Percentiles rank a stretch among this genome's conserved stretches.
phyloP scores from a whole-genome alignment of 2,113 vertebrate genomes.

The Gila orcuttii region DNA sequence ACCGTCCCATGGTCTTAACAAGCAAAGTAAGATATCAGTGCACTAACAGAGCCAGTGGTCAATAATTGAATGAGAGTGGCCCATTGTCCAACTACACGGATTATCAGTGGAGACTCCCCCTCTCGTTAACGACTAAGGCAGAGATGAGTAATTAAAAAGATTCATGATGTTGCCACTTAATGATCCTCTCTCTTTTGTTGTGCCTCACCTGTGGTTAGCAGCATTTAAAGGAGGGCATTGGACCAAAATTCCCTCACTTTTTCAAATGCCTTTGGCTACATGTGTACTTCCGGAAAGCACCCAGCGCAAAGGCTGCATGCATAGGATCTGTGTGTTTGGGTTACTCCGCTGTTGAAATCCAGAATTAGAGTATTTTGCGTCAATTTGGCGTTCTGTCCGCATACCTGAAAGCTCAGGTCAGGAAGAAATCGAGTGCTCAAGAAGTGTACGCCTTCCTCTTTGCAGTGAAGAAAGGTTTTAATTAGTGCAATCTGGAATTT shows the following conservation, averaged over 20 bases:
- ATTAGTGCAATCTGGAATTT: slow-evolving; percentile 66
- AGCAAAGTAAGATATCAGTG: slow-evolving; percentile 63
- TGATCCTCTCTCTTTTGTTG: slow-evolving; percentile 67
- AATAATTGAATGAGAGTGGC: slow-evolving; percentile 77
- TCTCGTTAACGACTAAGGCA: slow-evolving; percentile 68
- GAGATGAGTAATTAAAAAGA: slow-evolving; percentile 72
- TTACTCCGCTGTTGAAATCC: slow-evolving; percentile 52
- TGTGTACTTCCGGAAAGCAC: not conserved
- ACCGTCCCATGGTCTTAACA: slow-evolving; percentile 31
- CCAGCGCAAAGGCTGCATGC: not conserved
- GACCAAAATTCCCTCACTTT: slow-evolving; percentile 24
- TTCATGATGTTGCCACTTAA: slow-evolving; percentile 74
- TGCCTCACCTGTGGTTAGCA: slow-evolving; percentile 71
- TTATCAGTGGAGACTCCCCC: slow-evolving; percentile 75
- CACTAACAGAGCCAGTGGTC: slow-evolving; percentile 72
- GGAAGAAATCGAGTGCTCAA: slow-evolving; percentile 60
- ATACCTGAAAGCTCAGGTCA: slow-evolving; percentile 58
- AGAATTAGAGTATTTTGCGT: slow-evolving; percentile 56
- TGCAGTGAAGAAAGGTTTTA: slow-evolving; percentile 61
- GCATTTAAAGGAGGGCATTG: slow-evolving; percentile 60
- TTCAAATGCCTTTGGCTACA: slow-evolving; percentile 30
- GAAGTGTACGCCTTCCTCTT: slow-evolving; percentile 49
- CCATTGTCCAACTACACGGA: slow-evolving; percentile 77
- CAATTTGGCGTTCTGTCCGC: slow-evolving; percentile 53
- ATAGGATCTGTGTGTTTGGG: not conserved